phyloP scores from a whole-genome alignment of 2,888 invertebrate species.

The Agrotis ipsilon region DNA sequence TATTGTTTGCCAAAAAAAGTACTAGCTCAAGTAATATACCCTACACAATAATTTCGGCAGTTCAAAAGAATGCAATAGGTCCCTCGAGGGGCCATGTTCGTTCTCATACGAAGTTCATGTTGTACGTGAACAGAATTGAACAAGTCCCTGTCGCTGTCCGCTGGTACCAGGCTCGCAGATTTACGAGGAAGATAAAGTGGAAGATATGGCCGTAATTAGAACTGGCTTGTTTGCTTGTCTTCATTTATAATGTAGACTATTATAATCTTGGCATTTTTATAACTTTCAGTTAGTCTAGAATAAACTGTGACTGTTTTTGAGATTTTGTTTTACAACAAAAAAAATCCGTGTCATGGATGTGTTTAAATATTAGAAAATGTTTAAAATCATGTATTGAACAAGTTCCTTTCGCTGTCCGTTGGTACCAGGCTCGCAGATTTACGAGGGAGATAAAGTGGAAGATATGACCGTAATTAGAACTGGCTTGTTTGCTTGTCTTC shows the following conservation, averaged over 20 bases:
- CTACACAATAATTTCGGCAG: slow-evolving; percentile 19
- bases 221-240: slow-evolving; percentile 12
- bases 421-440: slow-evolving; percentile 46
- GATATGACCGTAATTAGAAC: slow-evolving; percentile 35
- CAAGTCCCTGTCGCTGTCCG: background rate
- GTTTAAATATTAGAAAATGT: no score
- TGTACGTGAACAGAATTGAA: slow-evolving; percentile 43
- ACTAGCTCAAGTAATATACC: background rate
- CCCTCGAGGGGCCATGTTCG: slow-evolving; percentile 18
- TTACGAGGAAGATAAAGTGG: slow-evolving; percentile 34
- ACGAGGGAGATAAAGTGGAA: slow-evolving; percentile 27
- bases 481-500: slow-evolving; percentile 12
- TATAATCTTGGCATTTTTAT: background rate
- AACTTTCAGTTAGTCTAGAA: background rate
- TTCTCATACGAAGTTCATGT: slow-evolving; percentile 25
- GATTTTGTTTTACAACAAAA: background rate
- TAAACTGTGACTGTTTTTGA: background rate
- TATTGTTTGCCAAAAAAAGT: slow-evolving; percentile 3
- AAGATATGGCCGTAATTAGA: slow-evolving; percentile 36
- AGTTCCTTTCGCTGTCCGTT: background rate
- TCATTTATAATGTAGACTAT: background rate
- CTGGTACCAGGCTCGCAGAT: slow-evolving; percentile 40
- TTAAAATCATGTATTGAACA: no score
- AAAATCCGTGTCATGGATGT: no score
- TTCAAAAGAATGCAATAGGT: slow-evolving; percentile 46